Evolutionary conservation across 2,888 invertebrate genomes (phyloP).

Genomic region (Drosophila gaucha): DNA sequence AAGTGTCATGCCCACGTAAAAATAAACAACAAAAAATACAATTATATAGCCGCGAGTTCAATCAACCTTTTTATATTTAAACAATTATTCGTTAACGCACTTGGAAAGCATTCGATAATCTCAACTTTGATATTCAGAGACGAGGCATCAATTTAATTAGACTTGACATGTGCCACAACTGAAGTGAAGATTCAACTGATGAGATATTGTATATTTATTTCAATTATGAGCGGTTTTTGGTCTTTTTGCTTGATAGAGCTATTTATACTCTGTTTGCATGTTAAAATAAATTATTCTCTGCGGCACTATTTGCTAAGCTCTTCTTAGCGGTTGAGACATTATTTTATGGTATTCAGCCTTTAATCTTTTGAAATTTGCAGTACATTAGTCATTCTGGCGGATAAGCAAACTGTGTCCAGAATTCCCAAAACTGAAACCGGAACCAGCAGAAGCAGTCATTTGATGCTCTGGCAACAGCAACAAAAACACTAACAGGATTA

Average conservation of each 20-base stretch:
- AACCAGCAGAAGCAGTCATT: constrained; percentile 32
- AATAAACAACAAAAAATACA: constrained; percentile 10
- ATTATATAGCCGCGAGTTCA: constrained; percentile 39
- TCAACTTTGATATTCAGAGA: background rate
- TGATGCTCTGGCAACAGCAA: constrained; percentile 7
- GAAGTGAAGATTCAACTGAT: background rate
- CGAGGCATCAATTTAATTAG: background rate
- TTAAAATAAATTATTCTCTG: background rate
- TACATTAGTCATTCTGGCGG: constrained; percentile 32
- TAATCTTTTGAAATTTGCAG: constrained; percentile 31
- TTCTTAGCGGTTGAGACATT: background rate
- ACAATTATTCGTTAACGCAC: constrained; percentile 9
- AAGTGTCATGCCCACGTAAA: constrained; percentile 28
- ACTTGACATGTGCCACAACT: constrained; percentile 1
- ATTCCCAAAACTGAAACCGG: constrained; percentile 20
- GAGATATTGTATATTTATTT: background rate
- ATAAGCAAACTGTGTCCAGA: constrained; percentile 18
- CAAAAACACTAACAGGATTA: constrained; percentile 3
- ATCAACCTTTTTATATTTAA: constrained; percentile 24
- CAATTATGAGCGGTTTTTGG: too few relatives aligned
- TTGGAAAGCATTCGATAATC: background rate
- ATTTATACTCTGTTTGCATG: background rate
- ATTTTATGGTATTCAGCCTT: constrained; percentile 10
- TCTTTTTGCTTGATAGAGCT: background rate
- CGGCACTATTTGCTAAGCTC: background rate